Conservation (phyloP, 2,888 invertebrate genomes). For the Arctia plantaginis region DNA sequence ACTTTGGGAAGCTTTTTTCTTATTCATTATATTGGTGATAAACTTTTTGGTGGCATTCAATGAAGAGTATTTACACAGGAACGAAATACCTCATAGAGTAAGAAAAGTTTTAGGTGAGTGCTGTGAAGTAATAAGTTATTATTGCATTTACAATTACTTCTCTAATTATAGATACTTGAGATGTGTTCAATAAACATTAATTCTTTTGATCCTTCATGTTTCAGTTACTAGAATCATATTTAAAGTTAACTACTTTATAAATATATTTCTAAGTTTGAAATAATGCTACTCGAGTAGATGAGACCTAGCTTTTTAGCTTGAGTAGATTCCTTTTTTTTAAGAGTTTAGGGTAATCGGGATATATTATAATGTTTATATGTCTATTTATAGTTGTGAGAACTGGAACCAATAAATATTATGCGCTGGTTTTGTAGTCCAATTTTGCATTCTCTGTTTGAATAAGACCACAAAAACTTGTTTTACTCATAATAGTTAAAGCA, state of each 20-base stretch:
- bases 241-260: neutral
- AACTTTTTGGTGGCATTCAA: conserved; percentile 81
- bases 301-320: neutral
- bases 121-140: neutral
- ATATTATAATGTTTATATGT: neutral
- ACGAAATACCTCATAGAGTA: conserved; percentile 86
- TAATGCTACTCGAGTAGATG: neutral
- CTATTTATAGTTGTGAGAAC: neutral
- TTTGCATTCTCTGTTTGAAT: neutral
- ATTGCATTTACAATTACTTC: neutral
- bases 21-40: conserved; percentile 75
- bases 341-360: neutral
- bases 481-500: neutral
- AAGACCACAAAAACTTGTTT: neutral
- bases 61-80: conserved; percentile 80
- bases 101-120: conserved; percentile 79
- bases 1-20: conserved; percentile 78
- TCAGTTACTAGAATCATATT: neutral
- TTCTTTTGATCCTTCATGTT: too few relatives aligned
- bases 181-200: neutral
- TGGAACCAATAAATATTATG: neutral
- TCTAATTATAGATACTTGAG: neutral
- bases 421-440: too few relatives aligned
- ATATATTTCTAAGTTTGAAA: neutral
- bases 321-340: neutral